Evolutionary conservation across 1,140 invertebrate genomes (phyloP).

Genomic region (Drosophila trapezifrons): DNA sequence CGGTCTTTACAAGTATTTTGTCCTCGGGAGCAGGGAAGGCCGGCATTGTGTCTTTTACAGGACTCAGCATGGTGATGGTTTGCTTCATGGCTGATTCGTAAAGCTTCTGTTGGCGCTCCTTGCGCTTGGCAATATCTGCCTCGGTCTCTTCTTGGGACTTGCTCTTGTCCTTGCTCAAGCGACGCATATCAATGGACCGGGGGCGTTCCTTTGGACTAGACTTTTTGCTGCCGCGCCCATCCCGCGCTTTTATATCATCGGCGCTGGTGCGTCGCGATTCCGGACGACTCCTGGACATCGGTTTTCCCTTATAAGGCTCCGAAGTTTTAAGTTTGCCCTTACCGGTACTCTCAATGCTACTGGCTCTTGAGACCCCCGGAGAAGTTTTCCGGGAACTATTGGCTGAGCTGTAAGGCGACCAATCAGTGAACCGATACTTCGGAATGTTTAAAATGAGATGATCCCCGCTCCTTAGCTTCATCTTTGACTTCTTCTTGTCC

Average conservation of each 20-base stretch:
- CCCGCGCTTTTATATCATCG: conserved; percentile 83
- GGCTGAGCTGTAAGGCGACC: conserved; percentile 82
- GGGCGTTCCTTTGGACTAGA: conserved; percentile 87
- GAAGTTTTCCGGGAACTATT: conserved; percentile 83
- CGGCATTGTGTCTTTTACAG: conserved; percentile 88
- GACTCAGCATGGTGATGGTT: conserved; percentile 88
- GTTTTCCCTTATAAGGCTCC: conserved; percentile 81
- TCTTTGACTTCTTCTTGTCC: conserved; percentile 81
- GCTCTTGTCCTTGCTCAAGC: conserved; percentile 87
- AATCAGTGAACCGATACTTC: conserved; percentile 82
- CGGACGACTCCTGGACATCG: conserved; percentile 85
- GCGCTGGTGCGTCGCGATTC: conserved; percentile 86
- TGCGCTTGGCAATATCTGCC: conserved; percentile 88
- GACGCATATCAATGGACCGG: conserved; percentile 87
- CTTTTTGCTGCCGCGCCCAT: conserved; percentile 84
- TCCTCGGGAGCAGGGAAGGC: conserved; percentile 89
- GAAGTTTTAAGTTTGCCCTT: conserved; percentile 72
- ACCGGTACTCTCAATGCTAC: conserved; percentile 82
- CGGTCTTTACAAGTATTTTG: conserved; percentile 87
- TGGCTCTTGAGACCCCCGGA: conserved; percentile 79
- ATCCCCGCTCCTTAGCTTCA: conserved; percentile 80
- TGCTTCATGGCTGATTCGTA: conserved; percentile 89
- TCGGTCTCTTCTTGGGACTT: conserved; percentile 89
- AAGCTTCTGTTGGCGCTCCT: conserved; percentile 89
- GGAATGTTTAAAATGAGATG: conserved; percentile 83